These are phyloP conservation scores for Papilio elwesi DNA, from an alignment of 2,888 invertebrate species.

Conservation along the genomic window DNA sequence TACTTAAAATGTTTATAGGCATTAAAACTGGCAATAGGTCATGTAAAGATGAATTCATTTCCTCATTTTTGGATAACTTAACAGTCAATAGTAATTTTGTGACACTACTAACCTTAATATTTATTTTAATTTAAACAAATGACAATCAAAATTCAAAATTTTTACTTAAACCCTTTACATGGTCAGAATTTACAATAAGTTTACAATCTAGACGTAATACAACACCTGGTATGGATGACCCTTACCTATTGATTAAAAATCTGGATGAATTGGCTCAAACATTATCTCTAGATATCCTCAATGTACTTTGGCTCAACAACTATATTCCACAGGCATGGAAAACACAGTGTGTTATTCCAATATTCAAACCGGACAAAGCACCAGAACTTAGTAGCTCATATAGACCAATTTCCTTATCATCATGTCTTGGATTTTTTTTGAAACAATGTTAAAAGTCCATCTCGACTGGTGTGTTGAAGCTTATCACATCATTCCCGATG, in stretches of 20 bases:
- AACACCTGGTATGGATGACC: conserved; percentile 34
- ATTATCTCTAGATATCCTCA: conserved; percentile 22
- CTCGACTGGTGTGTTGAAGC: conserved; percentile 14
- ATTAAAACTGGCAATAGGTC: neutral
- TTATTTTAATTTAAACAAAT: neutral
- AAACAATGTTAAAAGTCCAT: conserved; percentile 36
- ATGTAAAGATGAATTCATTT: conserved; percentile 32
- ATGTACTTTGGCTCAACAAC: conserved; percentile 38
- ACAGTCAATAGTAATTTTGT: neutral
- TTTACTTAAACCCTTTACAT: conserved; percentile 31
- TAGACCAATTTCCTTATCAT: conserved; percentile 41
- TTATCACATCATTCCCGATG: too few species aligned
- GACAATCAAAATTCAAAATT: conserved; percentile 1
- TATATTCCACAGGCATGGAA: conserved; percentile 35
- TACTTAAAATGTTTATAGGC: conserved; percentile 30
- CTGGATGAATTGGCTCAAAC: conserved; percentile 36
- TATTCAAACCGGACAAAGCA: conserved; percentile 14
- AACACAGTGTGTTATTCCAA: conserved; percentile 39
- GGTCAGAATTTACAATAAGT: conserved; percentile 23
- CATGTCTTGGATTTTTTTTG: conserved; percentile 27
- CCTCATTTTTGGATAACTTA: conserved; percentile 1
- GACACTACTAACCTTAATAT: neutral
- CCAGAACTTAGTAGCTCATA: conserved; percentile 40
- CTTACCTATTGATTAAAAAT: conserved; percentile 35
- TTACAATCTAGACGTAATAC: conserved; percentile 29